Evolutionary conservation across 2,113 vertebrate genomes (phyloP).

Genomic region (Perccottus glenii): DNA sequence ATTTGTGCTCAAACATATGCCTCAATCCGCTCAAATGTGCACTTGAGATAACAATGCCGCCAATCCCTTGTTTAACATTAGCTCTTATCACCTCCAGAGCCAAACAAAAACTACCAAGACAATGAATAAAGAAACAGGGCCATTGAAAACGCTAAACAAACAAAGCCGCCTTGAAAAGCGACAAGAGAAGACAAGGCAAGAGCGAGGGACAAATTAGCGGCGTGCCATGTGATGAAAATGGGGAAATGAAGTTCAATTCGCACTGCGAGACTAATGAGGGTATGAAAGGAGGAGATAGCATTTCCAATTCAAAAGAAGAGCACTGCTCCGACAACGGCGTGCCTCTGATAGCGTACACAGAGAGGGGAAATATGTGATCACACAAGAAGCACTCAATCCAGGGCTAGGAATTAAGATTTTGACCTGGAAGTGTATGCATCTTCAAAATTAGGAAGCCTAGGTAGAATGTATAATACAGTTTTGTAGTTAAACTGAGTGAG

Average conservation of each 20-base stretch:
- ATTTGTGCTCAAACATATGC: constrained; percentile 23
- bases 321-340: constrained; percentile 14
- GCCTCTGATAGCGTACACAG: constrained; percentile 14
- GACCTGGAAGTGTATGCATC: too few relatives aligned
- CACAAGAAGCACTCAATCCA: background rate
- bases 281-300: background rate
- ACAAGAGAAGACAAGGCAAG: background rate
- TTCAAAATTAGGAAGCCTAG: constrained; percentile 27
- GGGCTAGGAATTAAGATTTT: too few relatives aligned
- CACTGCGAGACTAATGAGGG: constrained; percentile 39
- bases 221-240: too few relatives aligned
- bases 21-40: constrained; percentile 4
- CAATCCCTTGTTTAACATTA: constrained; percentile 25
- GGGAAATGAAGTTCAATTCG: constrained; percentile 2
- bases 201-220: too few relatives aligned
- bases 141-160: constrained; percentile 10
- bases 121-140: background rate
- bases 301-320: constrained; percentile 34
- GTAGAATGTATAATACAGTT: background rate
- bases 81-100: constrained; percentile 15
- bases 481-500: too few relatives aligned
- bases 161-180: constrained; percentile 7
- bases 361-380: constrained; percentile 27
- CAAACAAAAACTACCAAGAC: constrained; percentile 12
- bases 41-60: constrained; percentile 17